Base-by-base conservation (phyloP, 1,140 invertebrate species). In the Neotoxoptera formosana region DNA sequence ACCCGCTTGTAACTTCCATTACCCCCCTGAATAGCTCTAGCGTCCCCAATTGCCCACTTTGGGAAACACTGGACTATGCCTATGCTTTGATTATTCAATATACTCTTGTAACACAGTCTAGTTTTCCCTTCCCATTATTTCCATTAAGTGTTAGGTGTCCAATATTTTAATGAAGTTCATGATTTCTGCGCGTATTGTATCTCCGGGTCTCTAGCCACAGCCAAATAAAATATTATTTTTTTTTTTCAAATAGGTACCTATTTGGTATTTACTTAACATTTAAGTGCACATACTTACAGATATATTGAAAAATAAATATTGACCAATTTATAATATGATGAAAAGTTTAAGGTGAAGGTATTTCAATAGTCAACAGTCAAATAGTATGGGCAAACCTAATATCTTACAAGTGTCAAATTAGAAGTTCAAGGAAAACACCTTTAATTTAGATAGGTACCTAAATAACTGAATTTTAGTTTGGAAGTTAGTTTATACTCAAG, bases 281-380 rank as follows among this genome's bases (percentile, higher is more conserved):
- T 76, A 76, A 76, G 30, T 87, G n/a, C 25, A 48, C 7, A n/a
- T 76, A 20, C n/a, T 76, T 76, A 17, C 14, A 17, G 9, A 17
- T 76, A 2, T 56, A 56, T 90, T 90, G 25, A 87, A 87, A 51
- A 48, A 48, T 48, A 51, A 51, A 88, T 48, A 87, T 87, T 87
- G 45, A 47, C 25, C 17, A 47, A 87, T 47, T 7, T n/a, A 9
- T 41, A 41, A n/a, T 41, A 23, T n/a, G 14, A 47, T 17, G 14
- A 48, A 30, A 87, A 76, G 7, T 11, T 17, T n/a, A 48, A 48
- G 9, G 25, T 87, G 11, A 48, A 48, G 41, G 23, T 47, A 47
- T 86, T 11, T 47, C 30, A 45, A 41, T 25, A 86, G 25, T 86
- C 45, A 87, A n/a, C n/a, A n/a, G n/a, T n/a, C n/a, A n/a, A n/a